A percentile compares a stretch with the other conserved stretches of the same genome.
Evolutionary conservation across 1,140 invertebrate genomes (phyloP).

Genomic region (Drosophila trapezifrons): DNA sequence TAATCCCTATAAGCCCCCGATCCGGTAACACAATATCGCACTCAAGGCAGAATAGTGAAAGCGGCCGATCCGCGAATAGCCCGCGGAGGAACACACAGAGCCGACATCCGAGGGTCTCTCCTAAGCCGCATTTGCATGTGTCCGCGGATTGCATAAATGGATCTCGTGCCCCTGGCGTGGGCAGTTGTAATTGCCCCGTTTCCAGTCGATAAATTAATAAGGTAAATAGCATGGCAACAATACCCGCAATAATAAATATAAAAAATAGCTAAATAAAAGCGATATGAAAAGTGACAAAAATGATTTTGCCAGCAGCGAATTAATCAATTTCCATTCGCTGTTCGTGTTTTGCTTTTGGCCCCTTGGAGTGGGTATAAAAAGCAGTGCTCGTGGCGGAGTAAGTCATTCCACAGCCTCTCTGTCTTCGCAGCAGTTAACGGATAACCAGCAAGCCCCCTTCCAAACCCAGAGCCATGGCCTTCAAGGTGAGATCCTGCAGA

Average conservation of each 20-base stretch:
- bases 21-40: constrained; percentile 36
- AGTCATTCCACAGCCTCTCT: constrained; percentile 74
- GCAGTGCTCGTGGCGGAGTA: constrained; percentile 41
- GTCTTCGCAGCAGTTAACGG: constrained; percentile 53
- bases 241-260: constrained; percentile 19
- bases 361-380: constrained; percentile 62
- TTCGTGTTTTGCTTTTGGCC: constrained; percentile 27
- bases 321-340: constrained; percentile 57
- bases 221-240: constrained; percentile 35
- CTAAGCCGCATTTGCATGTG: constrained; percentile 68
- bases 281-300: constrained; percentile 70
- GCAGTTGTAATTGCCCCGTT: constrained; percentile 50
- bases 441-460: constrained; percentile 38
- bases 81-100: constrained; percentile 33
- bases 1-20: constrained; percentile 6
- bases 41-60: constrained; percentile 79
- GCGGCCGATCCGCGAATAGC: constrained; percentile 45
- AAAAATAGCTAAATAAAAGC: constrained; percentile 7
- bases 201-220: constrained; percentile 52
- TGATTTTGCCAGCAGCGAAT: constrained; percentile 44
- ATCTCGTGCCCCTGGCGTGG: constrained; percentile 30
- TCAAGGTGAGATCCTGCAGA: constrained; percentile 54
- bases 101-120: constrained; percentile 44
- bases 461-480: constrained; percentile 69
- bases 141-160: constrained; percentile 66